These are phyloP conservation scores for Trichogramma pretiosum DNA, from an alignment of 1,140 invertebrate genomes.

Conservation along the genomic window DNA sequence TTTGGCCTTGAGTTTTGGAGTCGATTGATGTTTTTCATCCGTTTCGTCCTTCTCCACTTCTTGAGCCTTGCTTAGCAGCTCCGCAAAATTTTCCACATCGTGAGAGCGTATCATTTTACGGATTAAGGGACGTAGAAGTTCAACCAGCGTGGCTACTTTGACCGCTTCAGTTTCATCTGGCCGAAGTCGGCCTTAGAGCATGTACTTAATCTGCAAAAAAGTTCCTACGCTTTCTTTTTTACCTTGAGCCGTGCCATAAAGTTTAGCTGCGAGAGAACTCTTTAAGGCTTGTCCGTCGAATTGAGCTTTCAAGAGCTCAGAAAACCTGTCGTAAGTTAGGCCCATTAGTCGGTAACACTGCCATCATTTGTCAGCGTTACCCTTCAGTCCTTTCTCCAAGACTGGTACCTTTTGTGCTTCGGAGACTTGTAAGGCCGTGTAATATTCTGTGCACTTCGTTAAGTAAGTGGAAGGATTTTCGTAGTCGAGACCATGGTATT, in stretches of 20 bases:
- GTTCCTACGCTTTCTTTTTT: conserved; percentile 15
- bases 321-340: conserved; percentile 13
- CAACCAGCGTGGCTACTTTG: conserved; percentile 6
- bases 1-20: background rate
- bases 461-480: conserved; percentile 1
- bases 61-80: background rate
- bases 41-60: conserved; percentile 16
- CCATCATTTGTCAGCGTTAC: conserved; percentile 20
- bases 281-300: conserved; percentile 12
- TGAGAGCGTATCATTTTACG: background rate
- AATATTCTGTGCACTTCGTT: background rate
- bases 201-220: too few species aligned
- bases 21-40: background rate
- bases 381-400: conserved; percentile 11
- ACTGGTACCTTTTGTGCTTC: background rate
- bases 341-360: conserved; percentile 13
- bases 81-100: conserved; percentile 3
- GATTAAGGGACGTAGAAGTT: conserved; percentile 11
- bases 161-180: conserved; percentile 9
- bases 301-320: conserved; percentile 7
- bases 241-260: conserved; percentile 14
- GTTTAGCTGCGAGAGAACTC: conserved; percentile 10
- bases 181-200: conserved; percentile 12
- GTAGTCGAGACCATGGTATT: conserved; percentile 1
- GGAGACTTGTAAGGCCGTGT: background rate